These are phyloP conservation scores for Miichthys miiuy DNA, from an alignment of 2,797 vertebrate genomes.

Conservation along the genomic window DNA sequence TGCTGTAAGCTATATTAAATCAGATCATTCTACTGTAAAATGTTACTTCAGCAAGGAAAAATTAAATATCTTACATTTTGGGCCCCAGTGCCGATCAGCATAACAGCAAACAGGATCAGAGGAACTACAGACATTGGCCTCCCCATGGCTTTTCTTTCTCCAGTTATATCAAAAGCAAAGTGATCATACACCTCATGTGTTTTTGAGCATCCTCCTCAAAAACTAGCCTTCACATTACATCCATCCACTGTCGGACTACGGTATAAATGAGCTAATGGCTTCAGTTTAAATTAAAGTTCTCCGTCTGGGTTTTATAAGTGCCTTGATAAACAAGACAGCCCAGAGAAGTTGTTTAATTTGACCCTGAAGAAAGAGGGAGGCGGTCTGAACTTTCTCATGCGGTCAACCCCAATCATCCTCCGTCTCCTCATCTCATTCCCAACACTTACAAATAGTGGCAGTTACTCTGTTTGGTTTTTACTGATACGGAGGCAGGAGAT, in stretches of 20 bases:
- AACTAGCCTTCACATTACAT: constrained; percentile 21
- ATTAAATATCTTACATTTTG: constrained; percentile 63
- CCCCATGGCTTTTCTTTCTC: constrained; percentile 47
- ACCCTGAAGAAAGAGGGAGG: constrained; percentile 53
- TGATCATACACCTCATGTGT: not conserved
- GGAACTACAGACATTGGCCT: constrained; percentile 6
- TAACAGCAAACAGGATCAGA: constrained; percentile 59
- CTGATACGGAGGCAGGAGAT: constrained; percentile 39
- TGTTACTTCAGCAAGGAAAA: not conserved
- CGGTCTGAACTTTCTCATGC: constrained; percentile 20
- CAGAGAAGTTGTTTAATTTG: constrained; percentile 48
- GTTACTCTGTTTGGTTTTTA: constrained; percentile 42
- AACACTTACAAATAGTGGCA: constrained; percentile 28
- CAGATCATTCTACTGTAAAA: not conserved
- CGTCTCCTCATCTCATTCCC: constrained; percentile 42
- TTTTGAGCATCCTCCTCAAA: constrained; percentile 15
- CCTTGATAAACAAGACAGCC: constrained; percentile 15
- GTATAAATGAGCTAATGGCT: constrained; percentile 8
- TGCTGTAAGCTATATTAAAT: not conserved
- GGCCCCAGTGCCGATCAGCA: constrained; percentile 54
- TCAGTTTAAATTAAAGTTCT: constrained; percentile 14
- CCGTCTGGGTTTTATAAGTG: constrained; percentile 19
- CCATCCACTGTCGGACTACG: not conserved
- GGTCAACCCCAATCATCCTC: constrained; percentile 16
- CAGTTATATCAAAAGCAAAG: constrained; percentile 15